A percentile compares a stretch with the other conserved stretches of the same genome.
Conservation (phyloP, 53 echinoderm and acorn worm species). For the Holothuria leucospilota region DNA sequence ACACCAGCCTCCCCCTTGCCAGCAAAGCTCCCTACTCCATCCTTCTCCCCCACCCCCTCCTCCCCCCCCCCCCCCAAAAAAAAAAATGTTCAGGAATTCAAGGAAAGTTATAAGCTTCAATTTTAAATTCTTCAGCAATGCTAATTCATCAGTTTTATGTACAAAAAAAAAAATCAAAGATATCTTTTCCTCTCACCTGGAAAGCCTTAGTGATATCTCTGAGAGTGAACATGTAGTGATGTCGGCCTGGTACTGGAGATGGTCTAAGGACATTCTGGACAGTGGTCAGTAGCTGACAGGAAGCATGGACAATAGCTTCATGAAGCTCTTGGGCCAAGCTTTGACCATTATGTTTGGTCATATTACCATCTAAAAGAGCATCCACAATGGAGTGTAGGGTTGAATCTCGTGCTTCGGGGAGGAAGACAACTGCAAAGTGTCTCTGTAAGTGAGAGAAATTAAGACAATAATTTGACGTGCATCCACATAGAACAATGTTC, state of each 20-base stretch:
- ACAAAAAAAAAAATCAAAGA: no score
- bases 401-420: conserved; percentile 81
- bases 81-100: no score
- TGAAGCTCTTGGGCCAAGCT: conserved; percentile 93
- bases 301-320: conserved; percentile 89
- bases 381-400: conserved; percentile 82
- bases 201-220: conserved; percentile 92
- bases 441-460: conserved; percentile 62
- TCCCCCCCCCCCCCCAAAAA: no score
- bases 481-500: background rate
- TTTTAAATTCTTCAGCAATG: no score
- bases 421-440: conserved; percentile 85
- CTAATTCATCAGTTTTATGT: no score
- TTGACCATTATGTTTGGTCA: conserved; percentile 95
- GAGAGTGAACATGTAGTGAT: conserved; percentile 96
- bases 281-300: conserved; percentile 81
- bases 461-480: background rate
- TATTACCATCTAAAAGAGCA: conserved; percentile 94
- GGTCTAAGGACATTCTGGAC: conserved; percentile 90
- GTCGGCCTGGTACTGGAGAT: conserved; percentile 74
- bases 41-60: no score
- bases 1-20: no score
- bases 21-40: no score
- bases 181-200: conserved; percentile 67
- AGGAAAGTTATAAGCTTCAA: no score